phyloP scores from a whole-genome alignment of 2,888 invertebrate species.

The Eupithecia tripunctaria region DNA sequence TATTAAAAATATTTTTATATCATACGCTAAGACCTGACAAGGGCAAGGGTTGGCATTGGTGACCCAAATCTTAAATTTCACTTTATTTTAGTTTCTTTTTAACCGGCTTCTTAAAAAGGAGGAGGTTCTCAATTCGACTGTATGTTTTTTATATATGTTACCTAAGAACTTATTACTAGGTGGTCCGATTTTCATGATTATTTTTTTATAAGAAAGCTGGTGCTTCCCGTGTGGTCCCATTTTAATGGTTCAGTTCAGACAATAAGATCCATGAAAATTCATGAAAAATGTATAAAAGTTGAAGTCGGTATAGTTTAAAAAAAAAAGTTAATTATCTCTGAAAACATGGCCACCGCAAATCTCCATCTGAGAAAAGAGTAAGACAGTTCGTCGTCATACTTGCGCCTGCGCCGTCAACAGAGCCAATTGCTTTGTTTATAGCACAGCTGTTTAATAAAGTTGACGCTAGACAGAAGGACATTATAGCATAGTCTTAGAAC shows the following conservation, averaged over 20 bases:
- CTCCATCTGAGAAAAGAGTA: slow-evolving; percentile 16
- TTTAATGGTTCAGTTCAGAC: too few relatives aligned
- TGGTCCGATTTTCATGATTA: too few relatives aligned
- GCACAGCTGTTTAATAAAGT: slow-evolving; percentile 58
- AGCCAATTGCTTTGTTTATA: slow-evolving; percentile 66
- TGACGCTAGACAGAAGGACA: slow-evolving; percentile 36
- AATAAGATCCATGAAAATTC: too few relatives aligned
- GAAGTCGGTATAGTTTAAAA: too few relatives aligned
- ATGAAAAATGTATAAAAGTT: too few relatives aligned
- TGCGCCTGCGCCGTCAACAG: slow-evolving; percentile 56
- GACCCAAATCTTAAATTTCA: neutral
- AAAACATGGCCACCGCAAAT: slow-evolving; percentile 27
- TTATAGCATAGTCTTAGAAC: slow-evolving; percentile 39
- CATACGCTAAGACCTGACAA: neutral
- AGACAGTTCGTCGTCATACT: slow-evolving; percentile 41
- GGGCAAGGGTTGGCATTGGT: neutral
- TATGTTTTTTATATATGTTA: too few relatives aligned
- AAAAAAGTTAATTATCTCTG: too few relatives aligned
- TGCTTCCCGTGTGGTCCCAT: too few relatives aligned
- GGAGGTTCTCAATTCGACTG: too few relatives aligned
- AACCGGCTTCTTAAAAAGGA: too few relatives aligned
- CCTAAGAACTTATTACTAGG: too few relatives aligned
- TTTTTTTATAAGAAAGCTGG: too few relatives aligned
- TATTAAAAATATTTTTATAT: neutral
- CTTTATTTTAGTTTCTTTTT: neutral